These are phyloP conservation scores for Malurus cyaneus DNA, from an alignment of 2,113 vertebrate species.

Conservation along the genomic window DNA sequence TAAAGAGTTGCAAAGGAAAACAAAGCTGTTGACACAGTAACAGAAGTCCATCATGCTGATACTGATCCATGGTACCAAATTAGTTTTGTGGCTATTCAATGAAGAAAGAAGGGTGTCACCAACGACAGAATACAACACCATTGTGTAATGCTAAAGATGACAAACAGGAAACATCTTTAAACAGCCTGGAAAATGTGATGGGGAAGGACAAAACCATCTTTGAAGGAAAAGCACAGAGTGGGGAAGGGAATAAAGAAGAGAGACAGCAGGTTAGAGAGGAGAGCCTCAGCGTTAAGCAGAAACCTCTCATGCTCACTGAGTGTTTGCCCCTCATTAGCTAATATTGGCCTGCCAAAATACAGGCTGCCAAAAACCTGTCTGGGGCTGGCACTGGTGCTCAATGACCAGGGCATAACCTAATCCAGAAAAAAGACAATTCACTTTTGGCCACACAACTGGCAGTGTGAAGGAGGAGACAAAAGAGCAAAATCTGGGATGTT, in stretches of 20 bases:
- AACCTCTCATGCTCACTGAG: neutral
- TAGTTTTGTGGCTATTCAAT: neutral
- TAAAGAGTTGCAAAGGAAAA: neutral
- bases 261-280: neutral
- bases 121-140: neutral
- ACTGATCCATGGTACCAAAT: neutral
- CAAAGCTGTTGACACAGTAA: neutral
- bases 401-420: neutral
- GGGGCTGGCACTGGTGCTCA: neutral
- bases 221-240: neutral
- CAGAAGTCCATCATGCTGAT: neutral
- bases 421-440: neutral
- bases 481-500: neutral
- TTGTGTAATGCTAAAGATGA: neutral
- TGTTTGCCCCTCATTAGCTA: neutral
- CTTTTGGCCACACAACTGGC: neutral
- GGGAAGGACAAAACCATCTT: neutral
- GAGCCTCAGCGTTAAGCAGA: neutral
- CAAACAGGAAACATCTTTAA: neutral
- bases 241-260: neutral
- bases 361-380: neutral
- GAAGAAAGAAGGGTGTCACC: neutral
- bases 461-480: neutral
- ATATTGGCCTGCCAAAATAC: neutral
- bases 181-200: neutral